Evolutionary conservation across 1,140 invertebrate genomes (phyloP), one percentile per base, ranked within the genome.

Genomic region (Idris sp.): DNA sequence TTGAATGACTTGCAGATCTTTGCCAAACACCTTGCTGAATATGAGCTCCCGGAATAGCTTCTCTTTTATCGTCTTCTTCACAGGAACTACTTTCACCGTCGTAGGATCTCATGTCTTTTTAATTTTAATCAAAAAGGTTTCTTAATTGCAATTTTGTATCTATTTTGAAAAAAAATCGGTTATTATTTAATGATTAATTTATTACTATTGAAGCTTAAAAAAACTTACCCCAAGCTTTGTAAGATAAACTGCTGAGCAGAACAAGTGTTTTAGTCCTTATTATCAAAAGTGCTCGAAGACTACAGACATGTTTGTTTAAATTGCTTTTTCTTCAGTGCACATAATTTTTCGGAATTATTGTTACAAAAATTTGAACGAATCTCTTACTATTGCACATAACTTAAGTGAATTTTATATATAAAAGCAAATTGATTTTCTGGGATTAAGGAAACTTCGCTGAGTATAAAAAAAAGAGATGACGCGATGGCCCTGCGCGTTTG

Each of bases 51-150:
- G 84, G 79, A 41, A 84, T 71, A 11, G 40, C 62, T 13, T 87
- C 85, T 15, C 84, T 78, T 6, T 81, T 74, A 25, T 87, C 84
- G 40, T 87, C 86, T 26, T 87, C 86, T 30, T 87, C 84, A 14
- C 84, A 85, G 16, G 85, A 87, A 61, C 86, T 87, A 48, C 86
- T 87, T 71, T 87, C 86, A 4, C 85, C 86, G 62, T 87, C 86
- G 51, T 87, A 87, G 0, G 86, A 87, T 22, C 85, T 83, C 86
- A 87, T 87, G 9, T 19, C 11, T 22, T 22, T n/a, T n/a, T n/a
- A n/a, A n/a, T n/a, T n/a, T n/a, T n/a, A n/a, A n/a, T n/a, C n/a
- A n/a, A n/a, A n/a, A n/a, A n/a, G n/a, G n/a, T n/a, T n/a, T n/a
- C n/a, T 22, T 6, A 59, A 59, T 13, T 56, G 2, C 1, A 16